Percentiles rank a stretch among this genome's conserved stretches.
These are phyloP conservation scores for Caenorhabditis macrosperma DNA, from an alignment of 2,888 invertebrate species.

Conservation along the genomic window DNA sequence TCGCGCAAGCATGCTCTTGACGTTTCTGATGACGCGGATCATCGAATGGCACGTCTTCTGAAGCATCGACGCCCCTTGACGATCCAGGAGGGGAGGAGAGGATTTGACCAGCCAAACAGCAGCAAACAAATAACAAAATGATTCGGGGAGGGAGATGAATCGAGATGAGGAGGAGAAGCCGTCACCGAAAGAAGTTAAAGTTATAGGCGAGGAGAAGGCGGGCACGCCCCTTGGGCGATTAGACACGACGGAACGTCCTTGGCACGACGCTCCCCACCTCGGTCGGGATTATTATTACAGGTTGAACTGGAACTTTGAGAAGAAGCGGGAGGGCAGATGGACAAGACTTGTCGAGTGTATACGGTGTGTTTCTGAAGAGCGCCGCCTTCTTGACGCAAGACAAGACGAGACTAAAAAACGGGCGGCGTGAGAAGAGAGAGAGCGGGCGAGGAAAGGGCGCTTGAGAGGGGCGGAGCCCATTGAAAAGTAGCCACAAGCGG, in stretches of 20 bases:
- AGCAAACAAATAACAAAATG: conserved; percentile 11
- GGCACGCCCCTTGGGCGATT: neutral
- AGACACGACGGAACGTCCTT: conserved; percentile 34
- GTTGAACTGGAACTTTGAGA: conserved; percentile 22
- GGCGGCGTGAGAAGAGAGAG: conserved; percentile 21
- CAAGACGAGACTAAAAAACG: conserved; percentile 2
- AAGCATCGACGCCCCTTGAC: neutral
- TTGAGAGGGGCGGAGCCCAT: neutral
- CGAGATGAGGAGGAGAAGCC: neutral
- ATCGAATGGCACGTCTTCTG: too few relatives aligned
- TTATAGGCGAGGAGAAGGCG: neutral
- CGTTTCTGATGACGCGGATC: too few relatives aligned
- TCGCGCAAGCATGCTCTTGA: too few relatives aligned
- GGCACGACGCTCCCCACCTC: neutral
- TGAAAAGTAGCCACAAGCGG: conserved; percentile 33
- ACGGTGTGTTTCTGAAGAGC: neutral
- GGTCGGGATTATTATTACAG: conserved; percentile 13
- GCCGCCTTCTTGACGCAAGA: neutral
- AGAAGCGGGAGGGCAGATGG: neutral
- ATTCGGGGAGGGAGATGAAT: neutral
- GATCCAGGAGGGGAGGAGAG: too few relatives aligned
- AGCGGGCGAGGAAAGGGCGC: neutral
- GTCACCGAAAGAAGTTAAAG: neutral
- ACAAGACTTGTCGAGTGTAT: neutral
- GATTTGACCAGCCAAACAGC: conserved; percentile 18